These are phyloP conservation scores for Monarcha castaneiventris DNA, from an alignment of 2,113 vertebrate species.

Conservation along the genomic window DNA sequence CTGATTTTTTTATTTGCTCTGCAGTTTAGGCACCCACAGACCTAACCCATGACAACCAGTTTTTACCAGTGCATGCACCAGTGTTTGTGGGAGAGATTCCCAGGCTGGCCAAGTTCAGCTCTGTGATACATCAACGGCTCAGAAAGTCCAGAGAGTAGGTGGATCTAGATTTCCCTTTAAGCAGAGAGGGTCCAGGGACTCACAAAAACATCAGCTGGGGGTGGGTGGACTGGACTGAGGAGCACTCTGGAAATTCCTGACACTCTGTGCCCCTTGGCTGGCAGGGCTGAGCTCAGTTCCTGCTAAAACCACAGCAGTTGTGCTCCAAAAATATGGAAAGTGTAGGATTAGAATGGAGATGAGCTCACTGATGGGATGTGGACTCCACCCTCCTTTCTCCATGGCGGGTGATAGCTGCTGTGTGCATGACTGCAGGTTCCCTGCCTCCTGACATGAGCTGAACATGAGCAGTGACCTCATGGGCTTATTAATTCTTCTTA, in stretches of 20 bases:
- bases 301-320: neutral
- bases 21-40: neutral
- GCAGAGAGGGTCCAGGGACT: neutral
- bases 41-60: neutral
- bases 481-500: slow-evolving; percentile 12
- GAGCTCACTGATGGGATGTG: slow-evolving; percentile 28
- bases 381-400: slow-evolving; percentile 23
- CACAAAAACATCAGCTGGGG: neutral
- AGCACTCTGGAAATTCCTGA: slow-evolving; percentile 6
- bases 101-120: neutral
- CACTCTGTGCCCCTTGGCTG: neutral
- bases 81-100: neutral
- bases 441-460: neutral
- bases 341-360: slow-evolving; percentile 4
- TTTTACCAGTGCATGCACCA: accelerated
- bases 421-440: neutral
- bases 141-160: neutral
- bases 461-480: slow-evolving; percentile 21
- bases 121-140: neutral
- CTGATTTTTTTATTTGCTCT: neutral
- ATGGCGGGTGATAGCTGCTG: neutral
- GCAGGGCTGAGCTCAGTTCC: slow-evolving; percentile 21
- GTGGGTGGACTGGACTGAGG: neutral
- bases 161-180: neutral
- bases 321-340: neutral